These are phyloP conservation scores for Sebastes steindachneri DNA, from an alignment of 2,797 vertebrate genomes.

Conservation along the genomic window DNA sequence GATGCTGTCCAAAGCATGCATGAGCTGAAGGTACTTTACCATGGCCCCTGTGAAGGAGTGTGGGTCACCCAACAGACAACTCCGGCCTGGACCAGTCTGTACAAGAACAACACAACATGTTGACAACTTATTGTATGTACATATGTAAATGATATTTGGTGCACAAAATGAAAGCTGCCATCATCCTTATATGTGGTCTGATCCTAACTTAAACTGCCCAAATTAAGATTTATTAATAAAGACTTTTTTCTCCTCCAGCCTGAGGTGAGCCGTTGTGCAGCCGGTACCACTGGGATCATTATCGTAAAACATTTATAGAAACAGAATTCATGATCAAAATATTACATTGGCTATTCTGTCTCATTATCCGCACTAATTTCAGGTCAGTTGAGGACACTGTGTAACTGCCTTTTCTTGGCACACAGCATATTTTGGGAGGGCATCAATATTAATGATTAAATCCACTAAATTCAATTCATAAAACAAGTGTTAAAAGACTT, in stretches of 20 bases:
- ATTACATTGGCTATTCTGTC: not conserved
- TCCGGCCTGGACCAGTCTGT: constrained; percentile 64
- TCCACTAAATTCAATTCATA: not conserved
- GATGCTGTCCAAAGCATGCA: constrained; percentile 17
- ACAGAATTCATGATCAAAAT: not conserved
- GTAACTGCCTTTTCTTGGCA: not conserved
- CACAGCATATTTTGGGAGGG: not conserved
- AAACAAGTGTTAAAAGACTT: not conserved
- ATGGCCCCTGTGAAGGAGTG: constrained; percentile 82
- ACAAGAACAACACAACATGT: constrained; percentile 1
- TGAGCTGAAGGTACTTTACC: constrained; percentile 67
- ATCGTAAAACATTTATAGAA: not conserved
- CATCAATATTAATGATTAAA: not conserved
- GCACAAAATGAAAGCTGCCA: not conserved
- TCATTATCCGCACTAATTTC: not conserved
- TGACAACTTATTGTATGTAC: not conserved
- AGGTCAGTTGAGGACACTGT: not conserved
- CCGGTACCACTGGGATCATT: not conserved
- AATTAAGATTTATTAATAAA: not conserved
- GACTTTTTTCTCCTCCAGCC: not conserved
- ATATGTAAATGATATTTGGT: not conserved
- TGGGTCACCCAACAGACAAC: constrained; percentile 69
- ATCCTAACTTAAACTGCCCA: not conserved
- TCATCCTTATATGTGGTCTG: not conserved
- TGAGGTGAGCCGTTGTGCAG: not conserved